Conservation (phyloP, 2,888 invertebrate species). For the Catocala fraxini region DNA sequence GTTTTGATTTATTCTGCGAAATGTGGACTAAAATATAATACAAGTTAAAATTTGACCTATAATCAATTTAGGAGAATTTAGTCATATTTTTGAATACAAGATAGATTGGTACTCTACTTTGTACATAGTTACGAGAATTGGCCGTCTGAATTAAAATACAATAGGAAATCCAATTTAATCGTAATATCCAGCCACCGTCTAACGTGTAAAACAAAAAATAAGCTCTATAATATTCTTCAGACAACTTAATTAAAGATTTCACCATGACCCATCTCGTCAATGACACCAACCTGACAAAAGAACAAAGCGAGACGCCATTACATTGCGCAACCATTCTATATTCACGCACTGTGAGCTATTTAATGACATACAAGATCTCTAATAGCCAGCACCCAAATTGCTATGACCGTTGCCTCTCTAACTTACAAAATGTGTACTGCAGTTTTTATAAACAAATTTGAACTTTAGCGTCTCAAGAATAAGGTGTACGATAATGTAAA, state of each 20-base stretch:
- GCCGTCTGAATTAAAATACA: too few relatives aligned
- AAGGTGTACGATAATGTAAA: constrained; percentile 4
- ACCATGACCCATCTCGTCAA: constrained; percentile 81
- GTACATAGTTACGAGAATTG: too few relatives aligned
- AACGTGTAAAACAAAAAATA: constrained; percentile 36
- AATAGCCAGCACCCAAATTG: constrained; percentile 54
- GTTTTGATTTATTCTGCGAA: too few relatives aligned
- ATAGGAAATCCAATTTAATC: too few relatives aligned
- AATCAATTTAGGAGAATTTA: too few relatives aligned
- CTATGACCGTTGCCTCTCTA: constrained; percentile 45
- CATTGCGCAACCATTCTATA: constrained; percentile 69
- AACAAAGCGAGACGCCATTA: constrained; percentile 78
- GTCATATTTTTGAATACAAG: too few relatives aligned
- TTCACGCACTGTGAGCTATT: constrained; percentile 53
- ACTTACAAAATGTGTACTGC: constrained; percentile 23
- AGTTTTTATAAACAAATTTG: constrained; percentile 19
- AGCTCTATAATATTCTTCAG: constrained; percentile 24
- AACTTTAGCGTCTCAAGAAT: neutral
- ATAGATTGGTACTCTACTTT: too few relatives aligned
- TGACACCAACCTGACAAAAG: constrained; percentile 80
- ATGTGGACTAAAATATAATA: too few relatives aligned
- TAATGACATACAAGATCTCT: constrained; percentile 54
- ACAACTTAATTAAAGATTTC: constrained; percentile 65
- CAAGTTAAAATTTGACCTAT: too few relatives aligned
- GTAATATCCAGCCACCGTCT: constrained; percentile 3